phyloP scores from a whole-genome alignment of 2,113 vertebrate genomes.

The Channa maculata region DNA sequence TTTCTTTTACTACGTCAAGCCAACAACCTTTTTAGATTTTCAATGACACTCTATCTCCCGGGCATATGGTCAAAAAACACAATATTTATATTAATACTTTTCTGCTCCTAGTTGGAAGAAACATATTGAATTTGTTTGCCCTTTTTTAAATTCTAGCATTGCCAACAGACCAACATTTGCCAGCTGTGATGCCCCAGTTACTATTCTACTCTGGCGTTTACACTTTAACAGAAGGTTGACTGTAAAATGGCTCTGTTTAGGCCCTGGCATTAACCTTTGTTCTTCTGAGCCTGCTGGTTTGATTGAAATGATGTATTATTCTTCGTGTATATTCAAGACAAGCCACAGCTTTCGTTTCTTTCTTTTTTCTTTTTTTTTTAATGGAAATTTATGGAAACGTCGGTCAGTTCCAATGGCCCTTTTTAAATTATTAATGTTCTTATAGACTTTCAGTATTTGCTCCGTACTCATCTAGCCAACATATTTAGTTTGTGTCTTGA shows the following conservation, averaged over 20 bases:
- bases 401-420: no score
- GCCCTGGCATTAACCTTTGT: neutral
- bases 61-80: slow-evolving; percentile 25
- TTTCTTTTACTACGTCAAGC: slow-evolving; percentile 27
- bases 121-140: slow-evolving; percentile 29
- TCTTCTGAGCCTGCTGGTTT: neutral
- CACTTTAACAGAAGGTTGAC: neutral
- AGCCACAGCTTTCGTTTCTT: no score
- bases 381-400: no score
- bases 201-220: neutral
- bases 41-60: slow-evolving; percentile 8
- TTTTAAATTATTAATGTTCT: no score
- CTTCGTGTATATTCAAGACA: neutral
- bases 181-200: neutral
- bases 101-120: slow-evolving; percentile 3
- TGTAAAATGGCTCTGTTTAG: neutral
- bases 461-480: no score
- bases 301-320: neutral
- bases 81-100: slow-evolving; percentile 28
- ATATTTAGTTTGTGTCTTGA: no score
- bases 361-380: no score
- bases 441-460: no score
- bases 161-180: neutral
- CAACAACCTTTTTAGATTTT: slow-evolving; percentile 21
- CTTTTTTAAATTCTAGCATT: neutral